Conservation (phyloP, 1,140 invertebrate genomes). For the Drosophila bocki region DNA sequence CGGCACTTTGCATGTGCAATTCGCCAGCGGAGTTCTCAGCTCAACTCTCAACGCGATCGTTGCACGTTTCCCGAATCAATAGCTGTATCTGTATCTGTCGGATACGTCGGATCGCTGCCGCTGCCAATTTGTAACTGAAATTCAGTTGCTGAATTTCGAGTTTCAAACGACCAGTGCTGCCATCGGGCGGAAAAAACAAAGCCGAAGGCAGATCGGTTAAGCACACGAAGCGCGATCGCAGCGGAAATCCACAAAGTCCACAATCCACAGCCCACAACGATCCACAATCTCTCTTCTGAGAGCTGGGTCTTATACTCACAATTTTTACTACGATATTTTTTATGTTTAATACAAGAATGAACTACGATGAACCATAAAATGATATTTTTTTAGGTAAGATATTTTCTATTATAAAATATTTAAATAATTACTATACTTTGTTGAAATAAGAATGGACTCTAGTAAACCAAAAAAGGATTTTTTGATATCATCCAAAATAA, state of each 20-base stretch:
- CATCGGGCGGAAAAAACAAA: background rate
- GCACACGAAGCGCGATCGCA: background rate
- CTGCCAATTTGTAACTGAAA: slow-evolving; percentile 6
- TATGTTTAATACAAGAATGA: too few relatives aligned
- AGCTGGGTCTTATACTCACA: background rate
- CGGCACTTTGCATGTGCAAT: slow-evolving; percentile 47
- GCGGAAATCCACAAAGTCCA: background rate
- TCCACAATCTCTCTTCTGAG: background rate
- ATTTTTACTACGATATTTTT: background rate
- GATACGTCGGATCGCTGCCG: slow-evolving; percentile 6
- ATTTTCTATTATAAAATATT: too few relatives aligned
- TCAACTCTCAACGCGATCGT: slow-evolving; percentile 5
- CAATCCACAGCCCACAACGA: background rate
- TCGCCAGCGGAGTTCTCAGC: slow-evolving; percentile 29
- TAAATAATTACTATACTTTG: too few relatives aligned
- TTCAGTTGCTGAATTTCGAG: background rate
- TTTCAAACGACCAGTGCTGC: slow-evolving; percentile 2
- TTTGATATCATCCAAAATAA: too few relatives aligned
- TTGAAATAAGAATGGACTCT: background rate
- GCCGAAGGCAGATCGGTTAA: background rate
- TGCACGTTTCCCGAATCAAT: background rate
- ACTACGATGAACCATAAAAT: too few relatives aligned
- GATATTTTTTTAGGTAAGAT: too few relatives aligned
- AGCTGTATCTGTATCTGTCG: background rate
- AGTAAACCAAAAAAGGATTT: background rate